phyloP scores from a whole-genome alignment of 2,113 vertebrate genomes.

The Brachyistius frenatus region DNA sequence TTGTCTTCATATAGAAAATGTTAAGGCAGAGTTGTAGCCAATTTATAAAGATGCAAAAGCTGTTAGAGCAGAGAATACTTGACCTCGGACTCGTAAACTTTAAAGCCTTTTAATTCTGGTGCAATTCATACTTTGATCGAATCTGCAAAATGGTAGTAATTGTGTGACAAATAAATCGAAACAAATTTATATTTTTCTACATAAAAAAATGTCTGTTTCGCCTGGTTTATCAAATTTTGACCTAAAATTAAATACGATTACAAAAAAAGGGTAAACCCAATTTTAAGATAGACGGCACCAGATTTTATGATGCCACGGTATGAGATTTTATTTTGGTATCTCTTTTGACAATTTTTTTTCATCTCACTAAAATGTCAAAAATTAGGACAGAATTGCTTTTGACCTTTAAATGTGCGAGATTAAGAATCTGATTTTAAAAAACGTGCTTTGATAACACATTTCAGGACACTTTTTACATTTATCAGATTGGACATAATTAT shows the following conservation, averaged over 20 bases:
- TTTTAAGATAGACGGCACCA: background rate
- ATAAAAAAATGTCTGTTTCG: too few relatives aligned
- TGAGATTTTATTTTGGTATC: background rate
- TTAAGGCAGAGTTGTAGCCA: too few relatives aligned
- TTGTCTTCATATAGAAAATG: background rate
- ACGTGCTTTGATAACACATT: constrained; percentile 10
- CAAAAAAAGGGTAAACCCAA: background rate
- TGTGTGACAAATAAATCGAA: background rate
- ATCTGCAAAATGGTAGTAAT: background rate
- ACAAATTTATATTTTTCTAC: background rate
- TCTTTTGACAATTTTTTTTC: background rate
- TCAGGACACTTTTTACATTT: background rate
- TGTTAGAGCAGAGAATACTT: background rate
- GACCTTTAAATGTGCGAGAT: constrained; percentile 2
- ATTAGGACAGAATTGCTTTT: background rate
- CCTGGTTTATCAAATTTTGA: too few relatives aligned
- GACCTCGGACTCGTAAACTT: constrained; percentile 3
- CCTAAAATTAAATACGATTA: background rate
- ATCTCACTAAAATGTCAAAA: background rate
- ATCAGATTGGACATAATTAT: background rate
- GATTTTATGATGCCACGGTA: background rate
- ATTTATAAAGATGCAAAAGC: background rate
- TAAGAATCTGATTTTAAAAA: background rate
- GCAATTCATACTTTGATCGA: background rate
- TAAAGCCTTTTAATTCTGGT: background rate